Conservation (phyloP, 2,797 vertebrate genomes). For the Labeo calbasu region DNA sequence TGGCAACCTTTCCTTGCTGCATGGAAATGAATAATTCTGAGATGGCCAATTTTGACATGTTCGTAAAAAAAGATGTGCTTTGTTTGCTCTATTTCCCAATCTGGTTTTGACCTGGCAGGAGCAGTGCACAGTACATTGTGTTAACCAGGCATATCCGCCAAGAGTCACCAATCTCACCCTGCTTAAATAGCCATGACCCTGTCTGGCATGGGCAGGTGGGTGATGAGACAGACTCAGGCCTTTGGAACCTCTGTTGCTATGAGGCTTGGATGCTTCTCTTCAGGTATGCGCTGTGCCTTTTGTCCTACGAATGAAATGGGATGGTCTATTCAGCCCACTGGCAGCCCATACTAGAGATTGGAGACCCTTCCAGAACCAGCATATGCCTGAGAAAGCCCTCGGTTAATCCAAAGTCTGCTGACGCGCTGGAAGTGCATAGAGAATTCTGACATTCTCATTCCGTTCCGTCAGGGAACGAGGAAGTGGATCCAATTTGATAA, state of each 20-base stretch:
- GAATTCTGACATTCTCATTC: conserved; percentile 60
- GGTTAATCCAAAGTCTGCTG: conserved; percentile 57
- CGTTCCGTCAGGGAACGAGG: conserved; percentile 47
- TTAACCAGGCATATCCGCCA: conserved; percentile 60
- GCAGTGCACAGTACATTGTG: conserved; percentile 58
- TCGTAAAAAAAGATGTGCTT: conserved; percentile 28
- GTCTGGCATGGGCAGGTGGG: conserved; percentile 65
- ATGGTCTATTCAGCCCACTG: conserved; percentile 23
- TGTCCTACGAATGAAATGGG: conserved; percentile 29
- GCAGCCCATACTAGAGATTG: conserved; percentile 25
- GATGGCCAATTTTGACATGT: conserved; percentile 47
- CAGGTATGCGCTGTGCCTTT: conserved; percentile 41
- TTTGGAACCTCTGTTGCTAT: conserved; percentile 40
- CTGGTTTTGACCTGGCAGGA: conserved; percentile 36
- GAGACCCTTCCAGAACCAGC: conserved; percentile 46
- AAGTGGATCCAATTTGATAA: conserved; percentile 70
- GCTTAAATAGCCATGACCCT: conserved; percentile 52
- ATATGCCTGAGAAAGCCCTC: conserved; percentile 45
- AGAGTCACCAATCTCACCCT: conserved; percentile 64
- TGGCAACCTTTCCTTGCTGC: conserved; percentile 29
- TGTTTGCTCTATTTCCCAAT: conserved; percentile 53
- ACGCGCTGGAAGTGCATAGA: conserved; percentile 53
- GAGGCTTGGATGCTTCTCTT: conserved; percentile 38
- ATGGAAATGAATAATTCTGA: conserved; percentile 41
- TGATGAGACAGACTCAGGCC: conserved; percentile 62